A percentile compares a stretch with the other conserved stretches of the same genome.
phyloP scores from a whole-genome alignment of 2,888 invertebrate species.

The Lasiommata megera region DNA sequence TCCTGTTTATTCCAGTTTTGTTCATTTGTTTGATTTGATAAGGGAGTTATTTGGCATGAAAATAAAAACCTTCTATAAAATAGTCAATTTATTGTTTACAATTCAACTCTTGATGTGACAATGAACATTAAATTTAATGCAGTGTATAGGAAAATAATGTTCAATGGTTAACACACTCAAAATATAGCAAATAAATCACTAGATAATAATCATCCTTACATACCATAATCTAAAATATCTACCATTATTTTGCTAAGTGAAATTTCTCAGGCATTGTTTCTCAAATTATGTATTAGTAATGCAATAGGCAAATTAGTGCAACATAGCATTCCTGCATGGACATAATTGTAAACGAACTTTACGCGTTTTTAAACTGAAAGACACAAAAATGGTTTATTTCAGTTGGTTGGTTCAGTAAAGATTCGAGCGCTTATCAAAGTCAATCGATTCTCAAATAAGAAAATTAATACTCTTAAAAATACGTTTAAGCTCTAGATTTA shows the following conservation, averaged over 20 bases:
- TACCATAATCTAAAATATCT: neutral
- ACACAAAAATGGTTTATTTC: too few relatives aligned
- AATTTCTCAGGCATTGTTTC: neutral
- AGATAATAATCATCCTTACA: neutral
- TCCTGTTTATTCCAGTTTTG: too few relatives aligned
- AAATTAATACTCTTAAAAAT: too few relatives aligned
- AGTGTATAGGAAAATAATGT: conserved; percentile 19
- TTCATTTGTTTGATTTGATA: conserved; percentile 8
- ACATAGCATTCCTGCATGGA: too few relatives aligned
- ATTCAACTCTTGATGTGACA: conserved; percentile 48
- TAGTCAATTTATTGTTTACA: conserved; percentile 74
- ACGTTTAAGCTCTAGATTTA: neutral
- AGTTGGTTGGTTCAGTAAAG: too few relatives aligned
- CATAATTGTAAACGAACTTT: too few relatives aligned
- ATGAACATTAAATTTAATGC: conserved; percentile 41
- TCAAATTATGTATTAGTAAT: neutral
- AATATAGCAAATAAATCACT: conserved; percentile 5
- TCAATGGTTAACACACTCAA: conserved; percentile 12
- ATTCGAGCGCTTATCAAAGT: too few relatives aligned
- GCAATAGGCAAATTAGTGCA: neutral
- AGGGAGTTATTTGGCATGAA: conserved; percentile 18
- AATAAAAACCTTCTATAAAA: conserved; percentile 59
- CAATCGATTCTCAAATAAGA: too few relatives aligned
- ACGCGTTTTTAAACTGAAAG: too few relatives aligned
- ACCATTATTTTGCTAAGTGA: neutral